These are phyloP conservation scores for Synanceia verrucosa DNA, from an alignment of 2,797 vertebrate species.

Conservation along the genomic window DNA sequence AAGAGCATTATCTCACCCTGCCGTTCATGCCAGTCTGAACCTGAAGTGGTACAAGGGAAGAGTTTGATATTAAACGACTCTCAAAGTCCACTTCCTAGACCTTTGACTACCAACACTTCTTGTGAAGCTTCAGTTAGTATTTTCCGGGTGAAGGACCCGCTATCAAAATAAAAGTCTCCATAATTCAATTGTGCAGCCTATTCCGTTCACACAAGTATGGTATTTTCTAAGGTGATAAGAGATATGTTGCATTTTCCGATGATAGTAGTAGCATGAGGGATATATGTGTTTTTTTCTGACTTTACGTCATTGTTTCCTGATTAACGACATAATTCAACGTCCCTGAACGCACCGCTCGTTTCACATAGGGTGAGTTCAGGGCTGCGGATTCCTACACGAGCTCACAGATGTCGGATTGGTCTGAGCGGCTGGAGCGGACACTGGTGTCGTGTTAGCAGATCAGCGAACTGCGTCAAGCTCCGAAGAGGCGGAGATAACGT, in stretches of 20 bases:
- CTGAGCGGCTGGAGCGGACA: accelerated
- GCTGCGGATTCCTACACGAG: neutral
- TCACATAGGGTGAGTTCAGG: neutral
- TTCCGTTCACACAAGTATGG: accelerated
- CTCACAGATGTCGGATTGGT: neutral
- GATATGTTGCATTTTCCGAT: accelerated
- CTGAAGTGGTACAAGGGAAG: neutral
- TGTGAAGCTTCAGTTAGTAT: neutral
- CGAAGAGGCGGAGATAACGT: slow-evolving; percentile 44
- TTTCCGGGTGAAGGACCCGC: slow-evolving; percentile 39
- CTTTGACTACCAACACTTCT: neutral
- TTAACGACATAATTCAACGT: neutral
- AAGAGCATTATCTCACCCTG: slow-evolving; percentile 38
- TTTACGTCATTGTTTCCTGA: neutral
- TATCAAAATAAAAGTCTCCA: slow-evolving; percentile 73
- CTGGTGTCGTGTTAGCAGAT: neutral
- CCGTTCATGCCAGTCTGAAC: slow-evolving; percentile 7
- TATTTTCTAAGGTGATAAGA: accelerated
- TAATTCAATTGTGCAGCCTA: accelerated
- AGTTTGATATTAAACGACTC: neutral
- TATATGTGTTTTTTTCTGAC: accelerated
- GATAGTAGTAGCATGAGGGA: accelerated
- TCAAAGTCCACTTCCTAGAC: neutral
- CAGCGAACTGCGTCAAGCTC: neutral
- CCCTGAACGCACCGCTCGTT: slow-evolving; percentile 51